These are phyloP conservation scores for Ecliptopera silaceata DNA, from an alignment of 2,888 invertebrate genomes.

Conservation along the genomic window DNA sequence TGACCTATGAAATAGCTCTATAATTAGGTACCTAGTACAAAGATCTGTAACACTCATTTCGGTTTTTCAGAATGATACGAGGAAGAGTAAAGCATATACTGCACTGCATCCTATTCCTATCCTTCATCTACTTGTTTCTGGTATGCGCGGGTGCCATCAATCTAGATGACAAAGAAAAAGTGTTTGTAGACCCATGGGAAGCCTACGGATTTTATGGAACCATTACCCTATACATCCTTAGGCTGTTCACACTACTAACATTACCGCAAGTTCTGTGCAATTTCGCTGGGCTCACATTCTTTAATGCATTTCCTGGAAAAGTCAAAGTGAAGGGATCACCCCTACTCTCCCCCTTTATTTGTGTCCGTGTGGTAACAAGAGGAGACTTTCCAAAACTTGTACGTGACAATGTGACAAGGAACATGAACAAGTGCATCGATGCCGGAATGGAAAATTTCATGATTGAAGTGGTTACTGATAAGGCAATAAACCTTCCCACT, in stretches of 20 bases:
- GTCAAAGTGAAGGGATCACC: constrained; percentile 95
- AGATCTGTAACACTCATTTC: not conserved
- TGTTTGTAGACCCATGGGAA: constrained; percentile 90
- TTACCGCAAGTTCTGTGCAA: constrained; percentile 95
- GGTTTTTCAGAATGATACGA: constrained; percentile 80
- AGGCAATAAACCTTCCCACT: constrained; percentile 88
- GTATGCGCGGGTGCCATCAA: constrained; percentile 85
- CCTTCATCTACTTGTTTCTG: constrained; percentile 90
- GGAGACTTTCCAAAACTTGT: constrained; percentile 97
- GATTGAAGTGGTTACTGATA: constrained; percentile 98
- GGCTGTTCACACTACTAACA: constrained; percentile 92
- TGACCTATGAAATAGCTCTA: too few species aligned
- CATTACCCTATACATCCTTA: constrained; percentile 88
- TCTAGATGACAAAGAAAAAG: constrained; percentile 81
- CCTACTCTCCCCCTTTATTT: constrained; percentile 95
- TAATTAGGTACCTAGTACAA: not conserved
- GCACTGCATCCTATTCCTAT: constrained; percentile 89
- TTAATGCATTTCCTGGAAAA: constrained; percentile 97
- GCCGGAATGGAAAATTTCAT: constrained; percentile 97
- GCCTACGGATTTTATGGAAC: constrained; percentile 91
- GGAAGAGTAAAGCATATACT: constrained; percentile 90
- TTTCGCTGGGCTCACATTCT: constrained; percentile 92
- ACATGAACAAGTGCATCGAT: constrained; percentile 93
- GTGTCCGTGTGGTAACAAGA: constrained; percentile 96
- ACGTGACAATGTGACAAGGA: constrained; percentile 91